Evolutionary conservation across 2,797 vertebrate species (phyloP), one percentile per base, ranked within the genome.

Genomic region (Bucorvus abyssinicus): DNA sequence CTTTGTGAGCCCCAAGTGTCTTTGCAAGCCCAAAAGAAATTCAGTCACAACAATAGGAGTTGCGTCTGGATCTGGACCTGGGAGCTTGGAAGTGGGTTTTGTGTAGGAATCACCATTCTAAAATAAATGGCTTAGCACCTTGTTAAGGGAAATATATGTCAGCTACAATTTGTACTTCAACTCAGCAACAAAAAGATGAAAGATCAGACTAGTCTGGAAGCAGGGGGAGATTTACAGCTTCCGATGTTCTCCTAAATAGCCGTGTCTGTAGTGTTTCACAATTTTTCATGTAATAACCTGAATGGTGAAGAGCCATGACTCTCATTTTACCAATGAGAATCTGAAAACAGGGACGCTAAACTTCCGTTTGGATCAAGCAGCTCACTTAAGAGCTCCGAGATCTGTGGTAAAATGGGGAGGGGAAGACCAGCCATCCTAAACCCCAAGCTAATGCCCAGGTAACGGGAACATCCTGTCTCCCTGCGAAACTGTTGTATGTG

Each of bases 201-300:
- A 89, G 30, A 30, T 20, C 27, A 34, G 38, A 22, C 45, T 50
- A 36, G 30, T 19, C 30, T 65, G 44, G 61, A 64, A 84, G 47
- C 57, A 65, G 26, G 59, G 40, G 69, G 53, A 73, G 42, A 70
- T 78, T 89, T n/a, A 69, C 20, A 76, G 30, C 44, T 90, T 88
- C 93, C 86, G 93, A 90, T 93, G 61, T 86, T 91, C 61, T 90
- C 53, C 79, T 65, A 81, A 95, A 88, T 65, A 50, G 65, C 84
- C 45, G 4, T 21, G 24, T 75, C 90, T 61, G 15, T 65, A 71
- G 52, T 59, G 59, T 55, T 90, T 87, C 73, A 69, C 21, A 32
- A 6, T 73, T 90, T 89, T 89, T 90, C 21, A 16, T 74, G 38
- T 86, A 61, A 55, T 67, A 67, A 45, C n/a, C 45, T 89, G 92